These are phyloP conservation scores for Spongia lamella DNA, from an alignment of 37 sponge, comb jelly and placozoan species.

Conservation along the genomic window DNA sequence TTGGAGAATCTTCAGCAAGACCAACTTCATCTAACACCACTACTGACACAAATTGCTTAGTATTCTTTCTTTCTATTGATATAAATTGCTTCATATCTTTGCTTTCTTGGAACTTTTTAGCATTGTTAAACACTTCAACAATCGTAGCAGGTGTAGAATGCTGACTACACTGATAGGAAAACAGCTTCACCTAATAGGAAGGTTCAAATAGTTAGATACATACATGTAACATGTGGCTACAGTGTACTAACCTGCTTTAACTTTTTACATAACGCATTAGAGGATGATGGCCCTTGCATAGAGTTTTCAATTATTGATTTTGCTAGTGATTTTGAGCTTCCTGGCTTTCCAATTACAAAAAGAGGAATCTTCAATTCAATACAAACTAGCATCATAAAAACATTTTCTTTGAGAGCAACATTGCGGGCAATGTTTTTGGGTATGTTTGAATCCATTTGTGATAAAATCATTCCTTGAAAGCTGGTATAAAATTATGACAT, in stretches of 20 bases:
- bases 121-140: constrained; percentile 63
- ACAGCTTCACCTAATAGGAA: constrained; percentile 38
- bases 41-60: constrained; percentile 41
- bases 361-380: neutral
- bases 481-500: no score
- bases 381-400: constrained; percentile 11
- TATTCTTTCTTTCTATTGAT: constrained; percentile 25
- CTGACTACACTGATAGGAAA: constrained; percentile 89
- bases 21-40: constrained; percentile 93
- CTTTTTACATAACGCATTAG: no score
- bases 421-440: constrained; percentile 1
- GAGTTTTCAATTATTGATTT: constrained; percentile 8
- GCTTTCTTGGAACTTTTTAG: constrained; percentile 47
- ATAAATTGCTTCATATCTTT: constrained; percentile 39
- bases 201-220: neutral
- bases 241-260: neutral
- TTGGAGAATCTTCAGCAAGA: constrained; percentile 83
- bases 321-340: constrained; percentile 6
- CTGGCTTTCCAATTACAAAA: neutral
- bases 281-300: neutral
- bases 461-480: no score
- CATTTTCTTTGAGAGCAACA: constrained; percentile 3
- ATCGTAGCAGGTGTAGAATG: constrained; percentile 71
- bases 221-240: neutral
- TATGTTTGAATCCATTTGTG: no score